Conservation (phyloP, 2,888 invertebrate genomes). For the Escarpia spicata region DNA sequence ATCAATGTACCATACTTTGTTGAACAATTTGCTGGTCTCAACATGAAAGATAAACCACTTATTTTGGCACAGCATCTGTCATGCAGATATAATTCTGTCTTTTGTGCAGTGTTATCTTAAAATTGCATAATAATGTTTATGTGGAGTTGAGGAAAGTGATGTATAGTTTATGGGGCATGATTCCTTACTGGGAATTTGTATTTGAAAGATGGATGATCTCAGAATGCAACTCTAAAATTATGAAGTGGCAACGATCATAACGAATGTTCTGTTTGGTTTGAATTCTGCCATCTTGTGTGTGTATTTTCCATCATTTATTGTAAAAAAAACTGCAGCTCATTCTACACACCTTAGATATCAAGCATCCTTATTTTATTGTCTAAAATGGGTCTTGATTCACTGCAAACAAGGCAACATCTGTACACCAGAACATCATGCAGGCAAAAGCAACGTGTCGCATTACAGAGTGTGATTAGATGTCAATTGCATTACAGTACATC, state of each 20-base stretch:
- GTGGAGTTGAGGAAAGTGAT: no score
- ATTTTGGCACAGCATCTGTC: no score
- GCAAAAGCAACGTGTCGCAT: background rate
- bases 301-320: background rate
- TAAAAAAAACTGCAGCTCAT: background rate
- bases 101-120: no score
- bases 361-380: conserved; percentile 1
- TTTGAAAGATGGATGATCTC: no score
- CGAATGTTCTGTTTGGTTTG: background rate
- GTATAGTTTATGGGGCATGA: no score
- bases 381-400: background rate
- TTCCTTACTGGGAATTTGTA: no score
- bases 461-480: background rate
- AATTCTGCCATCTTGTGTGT: background rate
- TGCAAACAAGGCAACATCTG: conserved; percentile 1
- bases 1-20: no score
- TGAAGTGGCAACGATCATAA: background rate
- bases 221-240: background rate
- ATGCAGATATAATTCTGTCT: no score
- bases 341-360: background rate
- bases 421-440: background rate
- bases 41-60: no score
- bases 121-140: no score
- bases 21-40: no score
- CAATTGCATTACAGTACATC: background rate